Base-by-base conservation (phyloP, 1,140 invertebrate species). In the Drosophila aff. region DNA sequence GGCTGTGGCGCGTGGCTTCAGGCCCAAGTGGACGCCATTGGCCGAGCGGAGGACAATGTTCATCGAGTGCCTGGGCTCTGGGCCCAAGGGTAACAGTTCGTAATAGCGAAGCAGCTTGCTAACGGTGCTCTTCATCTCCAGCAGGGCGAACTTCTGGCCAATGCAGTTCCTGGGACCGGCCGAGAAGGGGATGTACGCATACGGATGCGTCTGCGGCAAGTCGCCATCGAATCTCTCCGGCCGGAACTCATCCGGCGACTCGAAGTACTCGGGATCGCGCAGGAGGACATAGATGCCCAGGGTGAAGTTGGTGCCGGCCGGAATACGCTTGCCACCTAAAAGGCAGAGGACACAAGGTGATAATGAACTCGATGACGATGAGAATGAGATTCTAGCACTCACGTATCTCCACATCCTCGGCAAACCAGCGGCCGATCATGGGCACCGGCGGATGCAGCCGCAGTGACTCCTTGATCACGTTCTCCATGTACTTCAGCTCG, bases 141-240 rank as follows among this genome's bases (percentile, higher is more conserved):
- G 91, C 91, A 96, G 93, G 2, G 97, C 97, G 92, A 97, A 98
- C 87, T 95, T 96, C 92, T 97, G 96, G 67, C 96, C 96, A 94
- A 91, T 91, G 80, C 96, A 96, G 81, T 96, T 96, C 78, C 94
- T 93, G 26, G 93, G 93, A 15, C 95, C 95, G 40, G 95, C 95
- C n/a, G 94, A 95, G 83, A 96, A 96, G 50, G 96, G 95, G 40
- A 96, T 92, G 84, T 94, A 95, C 26, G 93, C 78, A 81, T 92
- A 94, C 1, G 89, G 93, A 79, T 93, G 93, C 23, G 93, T 84
- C 41, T 82, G 67, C 0, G 78, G 44, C 79, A 96, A 28, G n/a
- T 71, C 55, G 3, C 50, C 60, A 7, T 94, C 78, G 84, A 97
- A 97, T 73, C 95, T 89, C n/a, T 96, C 95, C 0, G 96, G 96